Percentiles rank a stretch among this genome's conserved stretches.
These are phyloP conservation scores for Agelaius tricolor DNA, from an alignment of 2,113 vertebrate species.

Conservation along the genomic window DNA sequence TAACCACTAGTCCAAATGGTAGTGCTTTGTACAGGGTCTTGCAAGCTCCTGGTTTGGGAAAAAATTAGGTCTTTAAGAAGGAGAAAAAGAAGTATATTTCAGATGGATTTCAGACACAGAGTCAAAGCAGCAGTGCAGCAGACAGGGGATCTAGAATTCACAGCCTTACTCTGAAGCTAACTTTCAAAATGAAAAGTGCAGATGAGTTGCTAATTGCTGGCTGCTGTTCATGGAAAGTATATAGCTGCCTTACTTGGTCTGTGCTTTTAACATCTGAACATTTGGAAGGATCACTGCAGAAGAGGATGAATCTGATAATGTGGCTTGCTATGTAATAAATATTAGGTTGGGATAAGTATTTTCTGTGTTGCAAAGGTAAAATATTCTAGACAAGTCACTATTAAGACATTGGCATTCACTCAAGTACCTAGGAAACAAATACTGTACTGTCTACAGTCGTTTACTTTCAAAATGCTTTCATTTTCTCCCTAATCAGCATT, in stretches of 20 bases:
- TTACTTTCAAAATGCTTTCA: background rate
- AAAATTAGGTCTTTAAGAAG: background rate
- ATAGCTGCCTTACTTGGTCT: conserved; percentile 2
- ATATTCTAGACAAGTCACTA: background rate
- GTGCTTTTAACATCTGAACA: conserved; percentile 26
- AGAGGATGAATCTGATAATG: conserved; percentile 53
- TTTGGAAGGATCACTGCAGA: conserved; percentile 40
- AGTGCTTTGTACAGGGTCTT: background rate
- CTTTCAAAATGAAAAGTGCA: background rate
- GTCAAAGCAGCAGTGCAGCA: background rate
- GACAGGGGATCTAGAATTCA: background rate
- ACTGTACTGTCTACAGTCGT: background rate
- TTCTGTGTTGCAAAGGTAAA: conserved; percentile 61
- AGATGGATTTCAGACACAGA: background rate
- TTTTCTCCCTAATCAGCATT: background rate
- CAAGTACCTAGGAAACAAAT: background rate
- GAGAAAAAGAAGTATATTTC: background rate
- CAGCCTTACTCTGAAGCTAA: background rate
- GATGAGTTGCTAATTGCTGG: background rate
- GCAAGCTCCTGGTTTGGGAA: background rate
- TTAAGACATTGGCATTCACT: background rate
- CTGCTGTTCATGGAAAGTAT: background rate
- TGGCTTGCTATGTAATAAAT: conserved; percentile 79
- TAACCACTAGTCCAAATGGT: background rate
- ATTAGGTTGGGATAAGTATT: conserved; percentile 53